phyloP scores from a whole-genome alignment of 2,113 vertebrate genomes.

The Thamnophis sirtalis region DNA sequence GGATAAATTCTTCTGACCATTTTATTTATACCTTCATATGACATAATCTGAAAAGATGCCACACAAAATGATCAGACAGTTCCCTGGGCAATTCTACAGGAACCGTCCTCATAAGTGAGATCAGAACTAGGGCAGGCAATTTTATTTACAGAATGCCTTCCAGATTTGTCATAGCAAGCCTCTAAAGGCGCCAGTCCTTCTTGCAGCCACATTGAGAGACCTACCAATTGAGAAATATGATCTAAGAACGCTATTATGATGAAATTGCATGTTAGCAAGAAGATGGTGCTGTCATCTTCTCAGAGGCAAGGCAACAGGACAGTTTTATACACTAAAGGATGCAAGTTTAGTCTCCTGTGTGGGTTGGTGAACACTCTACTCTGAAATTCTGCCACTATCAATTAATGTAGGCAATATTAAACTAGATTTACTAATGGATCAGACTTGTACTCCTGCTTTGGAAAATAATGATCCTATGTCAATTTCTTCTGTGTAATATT shows the following conservation, averaged over 20 bases:
- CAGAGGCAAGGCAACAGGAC: neutral
- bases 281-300: neutral
- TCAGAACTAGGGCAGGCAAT: neutral
- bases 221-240: neutral
- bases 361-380: neutral
- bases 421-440: neutral
- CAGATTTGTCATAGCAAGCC: neutral
- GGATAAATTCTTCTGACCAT: neutral
- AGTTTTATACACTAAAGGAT: neutral
- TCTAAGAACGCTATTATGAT: neutral
- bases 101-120: neutral
- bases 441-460: neutral
- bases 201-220: neutral
- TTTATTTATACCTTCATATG: neutral
- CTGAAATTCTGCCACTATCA: neutral
- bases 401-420: neutral
- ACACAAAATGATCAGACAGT: neutral
- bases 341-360: neutral
- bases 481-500: neutral
- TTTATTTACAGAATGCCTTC: neutral
- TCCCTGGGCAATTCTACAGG: neutral
- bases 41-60: neutral
- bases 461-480: neutral
- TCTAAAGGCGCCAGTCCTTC: neutral
- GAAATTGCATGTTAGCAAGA: neutral